Evolutionary conservation across 1,140 invertebrate genomes (phyloP), one percentile per base, ranked within the genome.

Genomic region (Heliconius eleuchia): DNA sequence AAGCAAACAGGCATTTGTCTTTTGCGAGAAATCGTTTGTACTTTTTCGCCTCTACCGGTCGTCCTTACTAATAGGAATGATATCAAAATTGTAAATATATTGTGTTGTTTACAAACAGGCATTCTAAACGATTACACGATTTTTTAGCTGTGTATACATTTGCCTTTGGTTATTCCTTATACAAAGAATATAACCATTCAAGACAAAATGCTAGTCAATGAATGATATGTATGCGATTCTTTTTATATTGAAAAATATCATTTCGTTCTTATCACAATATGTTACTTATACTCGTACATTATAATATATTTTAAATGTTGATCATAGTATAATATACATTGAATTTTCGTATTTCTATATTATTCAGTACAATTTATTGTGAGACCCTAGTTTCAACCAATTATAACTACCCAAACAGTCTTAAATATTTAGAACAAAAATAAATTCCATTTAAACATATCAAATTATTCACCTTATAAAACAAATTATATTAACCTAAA

Each of bases 191-290:
- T 16, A 46, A 66, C 60, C 23, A 27, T 30, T 66, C 9, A 66
- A n/a, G 23, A 66, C 34, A 76, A 76, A 79, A 55, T 73, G 55
- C 79, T 79, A 78, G 60, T 66, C 23, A 80, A 80, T 80, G 73
- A 19, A n/a, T 84, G 84, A 85, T 85, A 83, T 85, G 82, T 83
- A 82, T 82, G 78, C 76, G 42, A 80, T 77, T 66, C 70, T 76
- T 76, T 76, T 27, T 19, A 50, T 73, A 72, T 66, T 39, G 70
- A 60, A 50, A 57, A 72, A 73, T 52, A 73, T 76, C 74, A 80
- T 72, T 75, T 80, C 52, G 70, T 55, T 23, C 52, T 80, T 71
- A 79, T 80, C 71, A 80, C 66, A 79, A 70, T 71, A 66, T 42
- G 52, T 75, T 71, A 55, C 66, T 37, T 73, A 73, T 60, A 34